A percentile compares a stretch with the other conserved stretches of the same genome.
Conservation (phyloP, 2,113 vertebrate genomes). For the Leptocoma aspasia region DNA sequence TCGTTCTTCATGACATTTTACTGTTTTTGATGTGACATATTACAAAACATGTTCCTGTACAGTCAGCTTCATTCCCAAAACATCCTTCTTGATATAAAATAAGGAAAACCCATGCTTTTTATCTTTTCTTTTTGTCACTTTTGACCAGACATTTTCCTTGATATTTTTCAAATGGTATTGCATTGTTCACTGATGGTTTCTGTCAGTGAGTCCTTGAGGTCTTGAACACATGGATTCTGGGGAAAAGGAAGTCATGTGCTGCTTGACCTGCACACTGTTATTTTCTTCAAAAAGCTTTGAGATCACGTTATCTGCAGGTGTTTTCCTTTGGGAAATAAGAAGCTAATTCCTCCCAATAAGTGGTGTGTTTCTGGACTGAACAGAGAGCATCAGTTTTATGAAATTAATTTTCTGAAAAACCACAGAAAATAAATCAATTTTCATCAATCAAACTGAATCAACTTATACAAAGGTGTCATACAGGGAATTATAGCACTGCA, state of each 20-base stretch:
- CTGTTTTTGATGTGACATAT: constrained; percentile 12
- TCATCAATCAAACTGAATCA: neutral
- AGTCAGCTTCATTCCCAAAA: neutral
- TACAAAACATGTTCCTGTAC: constrained; percentile 21
- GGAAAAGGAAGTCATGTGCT: neutral
- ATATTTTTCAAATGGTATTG: neutral
- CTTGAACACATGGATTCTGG: neutral
- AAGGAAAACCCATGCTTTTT: neutral
- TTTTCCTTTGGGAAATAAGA: neutral
- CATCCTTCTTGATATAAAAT: neutral
- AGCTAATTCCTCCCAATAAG: neutral
- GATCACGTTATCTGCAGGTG: neutral
- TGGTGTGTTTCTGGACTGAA: neutral
- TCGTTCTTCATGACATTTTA: constrained; percentile 4
- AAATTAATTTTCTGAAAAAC: neutral
- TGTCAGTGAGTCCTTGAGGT: neutral
- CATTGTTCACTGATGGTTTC: neutral
- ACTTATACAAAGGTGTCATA: neutral
- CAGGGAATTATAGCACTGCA: neutral
- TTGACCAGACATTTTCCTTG: neutral
- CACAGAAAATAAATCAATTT: neutral
- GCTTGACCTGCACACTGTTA: neutral
- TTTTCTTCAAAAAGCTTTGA: neutral
- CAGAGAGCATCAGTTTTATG: neutral
- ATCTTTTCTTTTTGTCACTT: neutral